phyloP scores from a whole-genome alignment of 2,888 invertebrate species.

The Pseudococcus viburni region DNA sequence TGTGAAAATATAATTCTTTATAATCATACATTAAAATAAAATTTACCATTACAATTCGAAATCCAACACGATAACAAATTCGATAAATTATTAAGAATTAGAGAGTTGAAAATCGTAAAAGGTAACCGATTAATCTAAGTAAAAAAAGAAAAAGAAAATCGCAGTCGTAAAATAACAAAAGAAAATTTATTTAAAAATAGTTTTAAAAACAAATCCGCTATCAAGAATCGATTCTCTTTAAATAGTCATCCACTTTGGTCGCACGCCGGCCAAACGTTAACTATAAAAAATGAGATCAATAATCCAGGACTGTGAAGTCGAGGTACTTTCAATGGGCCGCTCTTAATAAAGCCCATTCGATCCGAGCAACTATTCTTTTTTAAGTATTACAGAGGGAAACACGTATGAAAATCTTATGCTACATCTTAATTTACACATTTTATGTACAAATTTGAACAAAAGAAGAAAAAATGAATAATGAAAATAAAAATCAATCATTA shows the following conservation, averaged over 20 bases:
- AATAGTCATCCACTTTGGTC: slow-evolving; percentile 26
- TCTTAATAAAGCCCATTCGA: background rate
- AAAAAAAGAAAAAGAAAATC: slow-evolving; percentile 35
- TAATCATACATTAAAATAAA: slow-evolving; percentile 17
- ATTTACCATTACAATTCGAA: background rate
- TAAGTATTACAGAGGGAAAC: slow-evolving; percentile 30
- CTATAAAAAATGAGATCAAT: slow-evolving; percentile 47
- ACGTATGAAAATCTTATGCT: background rate
- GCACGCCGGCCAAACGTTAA: slow-evolving; percentile 1
- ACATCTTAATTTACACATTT: background rate
- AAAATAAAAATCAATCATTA: slow-evolving; percentile 32
- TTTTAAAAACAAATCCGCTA: slow-evolving; percentile 3
- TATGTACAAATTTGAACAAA: background rate
- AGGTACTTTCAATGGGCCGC: background rate
- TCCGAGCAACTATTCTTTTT: background rate
- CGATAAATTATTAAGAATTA: slow-evolving; percentile 23
- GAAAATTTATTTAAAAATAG: slow-evolving; percentile 6
- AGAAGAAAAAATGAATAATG: background rate
- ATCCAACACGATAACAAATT: slow-evolving; percentile 3
- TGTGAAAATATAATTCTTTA: slow-evolving; percentile 4
- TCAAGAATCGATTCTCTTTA: slow-evolving; percentile 28
- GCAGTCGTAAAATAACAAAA: slow-evolving; percentile 30
- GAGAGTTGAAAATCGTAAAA: slow-evolving; percentile 29
- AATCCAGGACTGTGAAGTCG: background rate
- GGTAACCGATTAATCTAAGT: slow-evolving; percentile 40